Base-by-base conservation (phyloP, 2,888 invertebrate genomes). In the Cacoxenus indagator region DNA sequence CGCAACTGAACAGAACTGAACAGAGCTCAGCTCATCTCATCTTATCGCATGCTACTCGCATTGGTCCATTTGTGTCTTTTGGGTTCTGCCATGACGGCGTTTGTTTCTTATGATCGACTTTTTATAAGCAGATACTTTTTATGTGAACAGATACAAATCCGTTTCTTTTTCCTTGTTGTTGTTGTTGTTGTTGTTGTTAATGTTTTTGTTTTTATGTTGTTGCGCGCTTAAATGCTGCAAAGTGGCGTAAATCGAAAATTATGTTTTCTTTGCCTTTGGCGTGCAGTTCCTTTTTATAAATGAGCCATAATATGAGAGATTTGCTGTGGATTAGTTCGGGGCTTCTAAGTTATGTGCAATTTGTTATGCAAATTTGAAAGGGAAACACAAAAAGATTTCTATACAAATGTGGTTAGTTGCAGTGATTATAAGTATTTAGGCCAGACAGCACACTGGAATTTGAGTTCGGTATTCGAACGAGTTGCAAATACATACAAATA, bases 221-320 rank as follows among this genome's bases (percentile, higher is more conserved):
- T 74, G 74, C 77, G 77, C 72, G 75, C 73, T 73, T 75, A 76
- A 79, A 78, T 72, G 75, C 69, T 76, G 75, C 73, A 78, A 80
- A 79, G 78, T 80, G 80, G 80, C 80, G 80, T 79, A 79, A 78
- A 78, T 78, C 72, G 78, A 72, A 80, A 77, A 79, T 79, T 78
- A 74, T 77, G 43, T 17, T 9, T 19, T 43, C 8, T 61, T 57
- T n/a, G 31, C 37, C 37, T 17, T 61, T 61, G 27, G 27, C 43
- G 8, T 17, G 14, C 46, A n/a, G 46, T 6, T 14, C 24, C 4
- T 2, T 1, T 55, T 55, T 24, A 5, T 55, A 6, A 6, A 26
- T 4, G 46, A 5, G 14, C n/a, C 6, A 14, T 48, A 17, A 48
- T 48, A 19, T 19, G 55, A 11, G 27, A 55, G 26, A 55, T 57